Evolutionary conservation across 2,888 invertebrate genomes (phyloP).

Genomic region (Acrocera orbiculus): DNA sequence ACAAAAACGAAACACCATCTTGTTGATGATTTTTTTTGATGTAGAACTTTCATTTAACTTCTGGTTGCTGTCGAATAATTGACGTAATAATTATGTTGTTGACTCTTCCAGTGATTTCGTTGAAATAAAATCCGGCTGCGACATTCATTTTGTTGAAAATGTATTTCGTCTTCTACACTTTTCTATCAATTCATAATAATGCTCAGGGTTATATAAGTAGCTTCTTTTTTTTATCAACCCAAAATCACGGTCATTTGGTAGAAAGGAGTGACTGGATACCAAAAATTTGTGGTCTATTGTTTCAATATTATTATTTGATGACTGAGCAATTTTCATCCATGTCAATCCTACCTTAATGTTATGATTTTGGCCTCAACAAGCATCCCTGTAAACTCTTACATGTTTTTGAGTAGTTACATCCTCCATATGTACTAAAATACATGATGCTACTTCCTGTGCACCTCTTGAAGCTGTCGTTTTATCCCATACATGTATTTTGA

Average conservation of each 20-base stretch:
- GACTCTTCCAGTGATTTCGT: no score
- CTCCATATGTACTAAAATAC: slow-evolving; percentile 3
- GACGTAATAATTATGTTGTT: no score
- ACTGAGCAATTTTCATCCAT: slow-evolving; percentile 1
- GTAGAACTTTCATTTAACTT: no score
- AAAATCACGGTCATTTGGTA: slow-evolving; percentile 1
- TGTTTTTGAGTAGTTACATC: slow-evolving; percentile 1
- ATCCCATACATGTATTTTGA: slow-evolving; percentile 18
- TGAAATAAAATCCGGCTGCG: no score
- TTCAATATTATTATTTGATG: slow-evolving; percentile 2
- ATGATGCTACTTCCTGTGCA: slow-evolving; percentile 12
- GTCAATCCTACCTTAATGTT: slow-evolving; percentile 1
- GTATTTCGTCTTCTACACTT: no score
- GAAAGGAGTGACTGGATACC: background rate
- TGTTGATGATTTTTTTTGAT: no score
- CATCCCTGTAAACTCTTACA: background rate
- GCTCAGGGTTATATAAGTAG: background rate
- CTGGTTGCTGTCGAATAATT: no score
- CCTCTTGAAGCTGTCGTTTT: slow-evolving; percentile 17
- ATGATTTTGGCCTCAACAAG: background rate
- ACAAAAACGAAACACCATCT: no score
- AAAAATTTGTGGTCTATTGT: background rate
- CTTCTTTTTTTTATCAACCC: slow-evolving; percentile 1
- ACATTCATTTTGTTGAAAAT: no score
- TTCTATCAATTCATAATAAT: no score